These are phyloP conservation scores for Gymnocheta viridis DNA, from an alignment of 2,888 invertebrate species.

Conservation along the genomic window DNA sequence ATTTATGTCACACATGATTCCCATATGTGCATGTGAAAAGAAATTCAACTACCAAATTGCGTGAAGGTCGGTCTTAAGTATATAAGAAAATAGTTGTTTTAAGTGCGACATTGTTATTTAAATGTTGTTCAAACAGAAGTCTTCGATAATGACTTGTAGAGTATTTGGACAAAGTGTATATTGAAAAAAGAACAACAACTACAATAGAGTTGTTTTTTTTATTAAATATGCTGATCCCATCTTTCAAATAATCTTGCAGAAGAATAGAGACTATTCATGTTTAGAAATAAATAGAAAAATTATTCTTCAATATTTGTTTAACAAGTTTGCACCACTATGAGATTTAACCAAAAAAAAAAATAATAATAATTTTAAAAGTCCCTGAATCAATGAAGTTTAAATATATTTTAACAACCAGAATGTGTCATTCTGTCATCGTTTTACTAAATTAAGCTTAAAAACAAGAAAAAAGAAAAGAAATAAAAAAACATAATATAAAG, in stretches of 20 bases:
- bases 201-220: neutral
- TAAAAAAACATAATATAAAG: constrained; percentile 1
- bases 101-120: neutral
- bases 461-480: neutral
- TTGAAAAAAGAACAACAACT: neutral
- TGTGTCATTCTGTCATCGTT: constrained; percentile 32
- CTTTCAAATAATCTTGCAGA: constrained; percentile 9
- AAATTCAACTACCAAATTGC: neutral
- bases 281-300: constrained; percentile 14
- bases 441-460: neutral
- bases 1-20: neutral
- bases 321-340: constrained; percentile 56
- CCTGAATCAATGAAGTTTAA: constrained; percentile 46
- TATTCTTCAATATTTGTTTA: constrained; percentile 56
- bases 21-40: neutral
- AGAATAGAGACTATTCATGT: constrained; percentile 3
- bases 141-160: neutral
- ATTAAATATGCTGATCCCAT: constrained; percentile 18
- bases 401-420: constrained; percentile 20
- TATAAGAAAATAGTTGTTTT: neutral
- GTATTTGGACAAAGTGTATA: neutral
- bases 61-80: neutral
- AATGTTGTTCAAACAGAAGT: neutral
- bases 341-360: constrained; percentile 25
- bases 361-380: constrained; percentile 38